Percentiles rank a stretch among this genome's conserved stretches.
Evolutionary conservation across 2,797 vertebrate genomes (phyloP).

Genomic region (Neomorphus geoffroyi): DNA sequence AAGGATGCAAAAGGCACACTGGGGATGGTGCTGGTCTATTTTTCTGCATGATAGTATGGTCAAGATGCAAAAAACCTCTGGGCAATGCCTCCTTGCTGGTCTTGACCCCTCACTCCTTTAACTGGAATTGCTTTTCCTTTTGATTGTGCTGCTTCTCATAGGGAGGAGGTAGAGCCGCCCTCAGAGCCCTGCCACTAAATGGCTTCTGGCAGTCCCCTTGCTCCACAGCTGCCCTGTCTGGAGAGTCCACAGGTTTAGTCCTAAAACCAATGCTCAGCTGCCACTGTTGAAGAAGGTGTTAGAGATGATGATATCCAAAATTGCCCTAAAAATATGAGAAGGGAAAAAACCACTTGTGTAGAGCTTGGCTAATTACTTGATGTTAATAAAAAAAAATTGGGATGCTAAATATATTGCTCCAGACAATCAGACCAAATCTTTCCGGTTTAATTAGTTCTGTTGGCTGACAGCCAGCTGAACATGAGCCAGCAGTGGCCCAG

Average conservation of each 20-base stretch:
- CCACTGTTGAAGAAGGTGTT: neutral
- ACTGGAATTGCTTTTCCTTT: neutral
- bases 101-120: neutral
- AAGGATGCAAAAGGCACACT: neutral
- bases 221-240: neutral
- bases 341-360: neutral
- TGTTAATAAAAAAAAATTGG: neutral
- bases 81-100: neutral
- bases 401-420: neutral
- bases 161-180: neutral
- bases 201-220: neutral
- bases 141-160: neutral
- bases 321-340: neutral
- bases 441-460: neutral
- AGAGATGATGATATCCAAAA: neutral
- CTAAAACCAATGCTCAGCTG: neutral
- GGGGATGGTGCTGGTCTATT: neutral
- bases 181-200: neutral
- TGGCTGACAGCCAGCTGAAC: too few species aligned
- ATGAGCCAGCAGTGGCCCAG: too few species aligned
- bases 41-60: neutral
- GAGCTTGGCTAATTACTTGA: neutral
- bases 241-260: neutral
- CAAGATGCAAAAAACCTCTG: neutral
- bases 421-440: neutral